phyloP scores from a whole-genome alignment of 2,113 vertebrate genomes.

The Candoia aspera region DNA sequence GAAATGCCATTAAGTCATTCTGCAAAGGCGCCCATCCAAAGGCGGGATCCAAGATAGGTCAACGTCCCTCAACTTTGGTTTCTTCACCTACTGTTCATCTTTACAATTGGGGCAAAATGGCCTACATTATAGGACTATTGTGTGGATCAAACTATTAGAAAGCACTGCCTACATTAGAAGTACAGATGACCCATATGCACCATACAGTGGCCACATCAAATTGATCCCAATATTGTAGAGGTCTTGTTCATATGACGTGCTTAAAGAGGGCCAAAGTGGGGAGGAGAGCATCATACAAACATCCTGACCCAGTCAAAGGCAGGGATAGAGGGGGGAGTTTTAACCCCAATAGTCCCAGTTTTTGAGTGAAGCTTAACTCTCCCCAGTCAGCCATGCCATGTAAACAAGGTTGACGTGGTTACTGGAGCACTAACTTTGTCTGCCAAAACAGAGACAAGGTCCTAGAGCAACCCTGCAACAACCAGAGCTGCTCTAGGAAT shows the following conservation, averaged over 20 bases:
- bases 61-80: background rate
- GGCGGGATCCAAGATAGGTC: background rate
- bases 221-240: background rate
- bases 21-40: background rate
- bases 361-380: background rate
- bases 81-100: background rate
- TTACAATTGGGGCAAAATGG: background rate
- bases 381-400: background rate
- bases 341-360: background rate
- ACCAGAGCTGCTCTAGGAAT: no score
- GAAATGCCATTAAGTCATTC: background rate
- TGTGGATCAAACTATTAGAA: background rate
- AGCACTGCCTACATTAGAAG: background rate
- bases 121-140: background rate
- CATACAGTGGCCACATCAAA: background rate
- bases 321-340: background rate
- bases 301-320: background rate
- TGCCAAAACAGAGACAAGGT: no score
- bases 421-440: no score
- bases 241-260: background rate
- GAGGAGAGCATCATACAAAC: background rate
- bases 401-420: background rate
- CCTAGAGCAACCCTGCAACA: no score
- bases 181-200: background rate
- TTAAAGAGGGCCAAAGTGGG: background rate